phyloP scores from a whole-genome alignment of 2,888 invertebrate species.

The Brassicogethes aeneus region DNA sequence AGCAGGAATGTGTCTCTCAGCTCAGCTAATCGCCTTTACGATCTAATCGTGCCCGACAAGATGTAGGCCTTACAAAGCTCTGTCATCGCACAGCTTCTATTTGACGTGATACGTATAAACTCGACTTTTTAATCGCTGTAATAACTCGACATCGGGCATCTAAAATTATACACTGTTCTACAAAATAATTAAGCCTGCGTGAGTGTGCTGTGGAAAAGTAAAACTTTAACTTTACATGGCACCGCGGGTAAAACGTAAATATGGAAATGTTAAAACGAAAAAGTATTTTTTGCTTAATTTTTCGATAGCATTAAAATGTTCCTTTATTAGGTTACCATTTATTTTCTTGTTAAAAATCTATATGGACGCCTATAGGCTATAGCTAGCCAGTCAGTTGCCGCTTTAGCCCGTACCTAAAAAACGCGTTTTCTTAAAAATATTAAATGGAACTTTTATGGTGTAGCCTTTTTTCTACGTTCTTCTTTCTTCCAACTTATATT shows the following conservation, averaged over 20 bases:
- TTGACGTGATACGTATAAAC: conserved; percentile 21
- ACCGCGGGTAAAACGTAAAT: not conserved
- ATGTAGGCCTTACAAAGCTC: conserved; percentile 24
- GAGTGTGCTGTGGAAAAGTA: not conserved
- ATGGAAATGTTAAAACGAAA: too few species aligned
- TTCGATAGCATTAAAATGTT: too few species aligned
- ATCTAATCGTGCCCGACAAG: conserved; percentile 26
- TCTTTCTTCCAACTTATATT: too few species aligned
- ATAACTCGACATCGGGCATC: conserved; percentile 7
- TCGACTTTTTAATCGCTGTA: conserved; percentile 19
- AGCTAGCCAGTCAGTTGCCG: too few species aligned
- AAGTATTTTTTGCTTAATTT: too few species aligned
- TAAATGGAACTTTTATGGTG: too few species aligned
- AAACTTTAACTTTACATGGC: not conserved
- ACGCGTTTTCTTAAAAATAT: too few species aligned
- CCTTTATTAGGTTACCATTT: too few species aligned
- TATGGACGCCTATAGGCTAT: too few species aligned
- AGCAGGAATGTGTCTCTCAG: conserved; percentile 30
- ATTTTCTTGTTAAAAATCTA: too few species aligned
- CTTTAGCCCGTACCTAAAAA: too few species aligned
- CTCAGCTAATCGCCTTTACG: conserved; percentile 22
- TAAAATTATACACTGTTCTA: conserved; percentile 1
- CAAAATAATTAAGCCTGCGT: conserved; percentile 11
- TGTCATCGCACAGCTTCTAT: conserved; percentile 24
- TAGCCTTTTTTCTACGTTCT: too few species aligned